phyloP scores from a whole-genome alignment of 2,888 invertebrate species.

The Limnephilus auricula region DNA sequence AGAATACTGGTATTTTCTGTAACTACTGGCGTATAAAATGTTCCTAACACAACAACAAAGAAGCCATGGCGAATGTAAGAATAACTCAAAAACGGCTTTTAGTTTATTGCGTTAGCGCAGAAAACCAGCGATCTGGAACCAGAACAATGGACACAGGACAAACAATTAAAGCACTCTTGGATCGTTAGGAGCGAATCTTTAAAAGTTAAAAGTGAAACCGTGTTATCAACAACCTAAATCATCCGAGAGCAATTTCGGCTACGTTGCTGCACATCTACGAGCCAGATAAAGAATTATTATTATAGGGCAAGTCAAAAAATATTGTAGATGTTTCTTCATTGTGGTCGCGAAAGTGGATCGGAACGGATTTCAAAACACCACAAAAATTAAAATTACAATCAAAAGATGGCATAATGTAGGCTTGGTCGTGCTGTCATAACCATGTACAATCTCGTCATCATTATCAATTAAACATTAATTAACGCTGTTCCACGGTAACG shows the following conservation, averaged over 20 bases:
- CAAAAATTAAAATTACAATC: neutral
- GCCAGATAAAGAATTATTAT: constrained; percentile 12
- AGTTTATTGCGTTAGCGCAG: constrained; percentile 42
- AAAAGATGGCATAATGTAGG: neutral
- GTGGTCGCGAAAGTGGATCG: neutral
- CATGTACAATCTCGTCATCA: neutral
- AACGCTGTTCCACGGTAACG: neutral
- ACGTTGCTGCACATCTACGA: neutral
- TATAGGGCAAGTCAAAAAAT: neutral
- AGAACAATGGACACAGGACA: constrained; percentile 63
- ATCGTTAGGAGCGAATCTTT: constrained; percentile 28
- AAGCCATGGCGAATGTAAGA: constrained; percentile 24
- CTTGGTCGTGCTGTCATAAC: neutral
- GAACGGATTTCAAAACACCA: neutral
- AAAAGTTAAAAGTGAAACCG: constrained; percentile 46
- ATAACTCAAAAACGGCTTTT: constrained; percentile 38
- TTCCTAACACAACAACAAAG: constrained; percentile 30
- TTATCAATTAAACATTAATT: neutral
- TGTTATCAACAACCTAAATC: constrained; percentile 44
- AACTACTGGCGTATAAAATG: constrained; percentile 2
- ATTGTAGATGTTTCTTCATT: neutral
- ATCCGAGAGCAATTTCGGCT: constrained; percentile 19
- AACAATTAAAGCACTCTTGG: constrained; percentile 56
- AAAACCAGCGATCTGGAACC: constrained; percentile 57
- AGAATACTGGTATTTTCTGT: neutral